phyloP scores from a whole-genome alignment of 2,797 vertebrate species.

The Anniella stebbinsi region DNA sequence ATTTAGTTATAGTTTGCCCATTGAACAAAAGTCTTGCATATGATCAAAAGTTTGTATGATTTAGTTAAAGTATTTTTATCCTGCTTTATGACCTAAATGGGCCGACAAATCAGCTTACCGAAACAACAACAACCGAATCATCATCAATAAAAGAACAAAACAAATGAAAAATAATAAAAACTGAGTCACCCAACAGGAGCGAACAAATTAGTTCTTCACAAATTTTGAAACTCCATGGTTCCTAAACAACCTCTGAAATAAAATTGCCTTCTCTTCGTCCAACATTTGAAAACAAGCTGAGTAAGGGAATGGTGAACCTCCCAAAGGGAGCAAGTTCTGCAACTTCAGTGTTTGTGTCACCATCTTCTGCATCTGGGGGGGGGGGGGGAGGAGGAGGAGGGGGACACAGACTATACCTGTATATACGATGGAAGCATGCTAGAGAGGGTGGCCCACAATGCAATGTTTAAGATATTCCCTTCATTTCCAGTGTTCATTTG shows the following conservation, averaged over 20 bases:
- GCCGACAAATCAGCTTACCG: background rate
- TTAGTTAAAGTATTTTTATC: background rate
- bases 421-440: background rate
- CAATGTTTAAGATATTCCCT: background rate
- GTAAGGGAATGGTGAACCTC: background rate
- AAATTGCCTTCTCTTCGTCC: background rate
- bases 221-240: background rate
- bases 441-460: background rate
- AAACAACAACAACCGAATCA: background rate
- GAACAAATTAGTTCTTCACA: background rate
- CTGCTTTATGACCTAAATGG: background rate
- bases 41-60: background rate
- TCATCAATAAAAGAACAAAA: background rate
- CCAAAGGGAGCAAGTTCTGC: background rate
- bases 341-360: background rate
- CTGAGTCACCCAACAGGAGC: background rate
- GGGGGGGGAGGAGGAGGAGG: too few species aligned
- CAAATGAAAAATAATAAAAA: background rate
- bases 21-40: background rate
- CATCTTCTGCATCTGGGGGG: background rate
- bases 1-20: constrained; percentile 17
- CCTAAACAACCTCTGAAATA: background rate
- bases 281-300: background rate
- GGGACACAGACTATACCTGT: background rate
- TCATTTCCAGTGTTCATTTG: background rate